Base-by-base conservation (phyloP, 2,888 invertebrate species). In the Drosophila neonasuta region DNA sequence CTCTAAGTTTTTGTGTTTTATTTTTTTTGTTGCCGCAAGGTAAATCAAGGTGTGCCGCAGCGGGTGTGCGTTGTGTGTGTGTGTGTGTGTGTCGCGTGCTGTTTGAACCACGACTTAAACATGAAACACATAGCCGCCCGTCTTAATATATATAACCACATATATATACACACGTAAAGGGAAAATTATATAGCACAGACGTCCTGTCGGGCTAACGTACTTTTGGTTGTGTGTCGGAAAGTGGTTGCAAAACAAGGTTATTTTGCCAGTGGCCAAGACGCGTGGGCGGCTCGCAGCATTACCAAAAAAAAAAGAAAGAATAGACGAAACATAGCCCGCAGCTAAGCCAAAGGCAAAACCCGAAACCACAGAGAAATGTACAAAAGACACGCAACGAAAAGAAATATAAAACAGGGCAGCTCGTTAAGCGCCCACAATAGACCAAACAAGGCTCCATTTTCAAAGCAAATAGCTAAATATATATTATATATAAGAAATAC, bases 231-330 rank as follows among this genome's bases (percentile, higher is more conserved):
- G 70, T 70, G 70, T 70, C 74, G 65, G 58, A 73, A 76, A 83
- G 86, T 83, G 82, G 77, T 77, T 83, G 79, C 11, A 60, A 81
- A 84, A 80, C 81, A 84, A 86, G 85, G 87, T 80, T 83, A 74
- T 64, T 76, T 56, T 61, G 67, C 57, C 71, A 54, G 45, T 55
- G 69, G 65, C 64, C 48, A 79, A 79, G 68, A 75, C 68, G 59
- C 56, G 41, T 75, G 59, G 78, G 68, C 51, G 74, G 55, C 68
- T 46, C 55, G 65, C 61, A 79, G 68, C 73, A 66, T 52, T 65
- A 51, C 68, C 75, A 61, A 74, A 74, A 78, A 48, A 32, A 41
- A 29, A 32, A 24, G 13, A 34, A 17, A 36, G 24, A 24, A 24
- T 24, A 24, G 24, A 24, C 24, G 24, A 24, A 24, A 36, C 45